These are phyloP conservation scores for Micronycteris hirsuta DNA, from an alignment of 2,113 vertebrate genomes.

Conservation along the genomic window DNA sequence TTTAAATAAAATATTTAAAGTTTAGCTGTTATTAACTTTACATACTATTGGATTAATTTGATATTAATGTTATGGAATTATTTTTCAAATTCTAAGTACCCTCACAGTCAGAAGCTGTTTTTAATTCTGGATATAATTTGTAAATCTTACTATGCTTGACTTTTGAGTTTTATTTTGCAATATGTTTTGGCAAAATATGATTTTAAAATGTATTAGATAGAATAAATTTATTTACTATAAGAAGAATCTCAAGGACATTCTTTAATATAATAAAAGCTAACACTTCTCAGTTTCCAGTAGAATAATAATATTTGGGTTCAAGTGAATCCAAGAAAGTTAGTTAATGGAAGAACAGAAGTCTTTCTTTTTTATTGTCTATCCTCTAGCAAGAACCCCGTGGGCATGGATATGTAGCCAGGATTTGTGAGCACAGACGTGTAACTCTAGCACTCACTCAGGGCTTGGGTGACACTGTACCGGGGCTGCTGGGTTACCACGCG, in stretches of 20 bases:
- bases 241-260: neutral
- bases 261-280: neutral
- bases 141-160: neutral
- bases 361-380: neutral
- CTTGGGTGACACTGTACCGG: fast-evolving
- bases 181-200: neutral
- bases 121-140: neutral
- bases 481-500: neutral
- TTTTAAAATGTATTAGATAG: neutral
- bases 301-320: neutral
- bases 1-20: neutral
- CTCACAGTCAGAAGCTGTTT: neutral
- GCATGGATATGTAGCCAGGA: neutral
- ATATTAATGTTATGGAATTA: neutral
- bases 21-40: neutral
- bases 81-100: neutral
- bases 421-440: neutral
- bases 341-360: neutral
- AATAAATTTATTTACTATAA: neutral
- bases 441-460: neutral
- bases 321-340: neutral
- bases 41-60: neutral
- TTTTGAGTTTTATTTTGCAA: neutral
- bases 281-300: neutral
- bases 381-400: neutral